Evolutionary conservation across 2,797 vertebrate genomes (phyloP).

Genomic region (Rallus crepitans): DNA sequence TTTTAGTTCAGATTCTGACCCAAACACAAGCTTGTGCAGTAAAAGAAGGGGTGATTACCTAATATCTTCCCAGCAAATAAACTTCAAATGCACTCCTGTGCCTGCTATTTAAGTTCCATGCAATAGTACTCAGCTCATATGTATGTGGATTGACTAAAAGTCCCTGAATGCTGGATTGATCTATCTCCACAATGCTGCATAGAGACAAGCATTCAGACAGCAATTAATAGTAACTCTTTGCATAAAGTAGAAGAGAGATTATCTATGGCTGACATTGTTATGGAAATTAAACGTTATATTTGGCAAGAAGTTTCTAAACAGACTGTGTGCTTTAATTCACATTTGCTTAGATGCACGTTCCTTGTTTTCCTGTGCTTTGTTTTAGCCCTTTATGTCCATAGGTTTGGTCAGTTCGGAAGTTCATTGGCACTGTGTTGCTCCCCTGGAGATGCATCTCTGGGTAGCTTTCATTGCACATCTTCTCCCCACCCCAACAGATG

Average conservation of each 20-base stretch:
- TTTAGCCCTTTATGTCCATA: neutral
- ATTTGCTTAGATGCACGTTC: neutral
- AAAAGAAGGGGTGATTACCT: neutral
- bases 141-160: neutral
- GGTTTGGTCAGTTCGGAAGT: neutral
- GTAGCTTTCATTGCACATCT: neutral
- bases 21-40: neutral
- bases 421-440: neutral
- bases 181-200: neutral
- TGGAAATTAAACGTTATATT: constrained; percentile 6
- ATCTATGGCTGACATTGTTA: neutral
- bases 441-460: neutral
- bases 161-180: neutral
- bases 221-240: constrained; percentile 22
- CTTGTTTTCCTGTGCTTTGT: neutral
- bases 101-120: neutral
- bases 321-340: neutral
- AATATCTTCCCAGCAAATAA: neutral
- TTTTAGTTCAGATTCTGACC: neutral
- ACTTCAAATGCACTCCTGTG: neutral
- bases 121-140: neutral
- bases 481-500: neutral
- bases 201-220: constrained; percentile 1
- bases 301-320: constrained; percentile 17
- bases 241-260: neutral